Evolutionary conservation across 2,888 invertebrate genomes (phyloP), one percentile per base, ranked within the genome.

Genomic region (Ectemnius lituratus): DNA sequence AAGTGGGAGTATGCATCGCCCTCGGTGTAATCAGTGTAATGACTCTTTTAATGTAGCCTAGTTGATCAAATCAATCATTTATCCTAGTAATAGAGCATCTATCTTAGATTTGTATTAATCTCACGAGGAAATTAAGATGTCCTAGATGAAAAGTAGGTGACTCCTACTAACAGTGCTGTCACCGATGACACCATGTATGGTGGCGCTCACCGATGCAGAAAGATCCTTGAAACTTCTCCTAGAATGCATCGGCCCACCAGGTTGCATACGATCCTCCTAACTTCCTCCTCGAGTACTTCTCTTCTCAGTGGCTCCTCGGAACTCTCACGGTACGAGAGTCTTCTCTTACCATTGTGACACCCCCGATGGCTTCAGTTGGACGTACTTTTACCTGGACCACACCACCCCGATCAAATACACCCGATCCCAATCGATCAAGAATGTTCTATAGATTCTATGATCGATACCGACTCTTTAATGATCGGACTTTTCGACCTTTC

Each of bases 401-500:
- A 73, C n/a, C 70, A 60, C 69, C 45, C 60, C 61, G 68, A 20
- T 59, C 81, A 20, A 75, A 71, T 52, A 73, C 72, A 14, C 6
- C n/a, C 16, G 16, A 16, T 16, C 16, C 14, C 52, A 52, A 52
- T 52, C 52, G 52, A 16, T 68, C 81, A 20, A 76, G 71, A 67
- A 91, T 90, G 90, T 87, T 85, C 85, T 90, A 90, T 79, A 85
- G 90, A 87, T 90, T 90, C 75, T 90, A 89, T 92, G 90, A 89
- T 86, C 88, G 89, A 70, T 88, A 91, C 89, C 88, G 92, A 88
- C 90, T 89, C 76, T 88, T 89, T 84, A 87, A 89, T 78, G 89
- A 90, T 45, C 87, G 87, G 14, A 84, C 87, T 11, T 77, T 78
- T 18, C 84, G 86, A 20, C 84, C 85, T 28, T 90, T 90, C 73